These are phyloP conservation scores for Drosophila nebulosa DNA, from an alignment of 1,140 invertebrate species.

Conservation along the genomic window DNA sequence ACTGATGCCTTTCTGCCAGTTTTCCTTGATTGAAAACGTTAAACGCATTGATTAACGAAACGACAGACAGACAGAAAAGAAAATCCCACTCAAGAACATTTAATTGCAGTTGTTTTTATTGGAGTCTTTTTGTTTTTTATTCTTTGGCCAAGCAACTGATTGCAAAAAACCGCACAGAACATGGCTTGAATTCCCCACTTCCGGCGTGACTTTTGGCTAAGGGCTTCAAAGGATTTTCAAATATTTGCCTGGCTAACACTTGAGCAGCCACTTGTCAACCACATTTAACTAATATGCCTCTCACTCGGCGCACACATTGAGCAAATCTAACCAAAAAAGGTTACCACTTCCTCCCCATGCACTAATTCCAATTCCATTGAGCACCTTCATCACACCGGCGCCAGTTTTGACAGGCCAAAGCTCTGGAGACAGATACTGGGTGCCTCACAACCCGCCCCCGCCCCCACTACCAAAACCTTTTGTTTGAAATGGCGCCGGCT, in stretches of 20 bases:
- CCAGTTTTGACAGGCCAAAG: conserved; percentile 57
- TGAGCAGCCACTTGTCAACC: conserved; percentile 39
- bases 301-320: not conserved
- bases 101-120: conserved; percentile 73
- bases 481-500: conserved; percentile 39
- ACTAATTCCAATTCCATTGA: conserved; percentile 23
- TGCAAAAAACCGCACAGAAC: conserved; percentile 45
- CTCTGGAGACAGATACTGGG: conserved; percentile 20
- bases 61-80: conserved; percentile 3
- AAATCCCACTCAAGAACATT: conserved; percentile 46
- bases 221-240: conserved; percentile 23
- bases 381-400: conserved; percentile 63
- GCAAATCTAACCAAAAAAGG: not conserved
- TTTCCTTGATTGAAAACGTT: conserved; percentile 72
- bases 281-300: conserved; percentile 63
- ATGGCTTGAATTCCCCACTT: not conserved
- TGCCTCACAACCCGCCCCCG: not conserved
- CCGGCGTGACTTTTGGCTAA: not conserved
- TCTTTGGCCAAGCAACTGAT: conserved; percentile 42
- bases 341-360: not conserved
- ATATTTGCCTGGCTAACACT: conserved; percentile 58
- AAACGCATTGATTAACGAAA: conserved; percentile 73
- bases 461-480: conserved; percentile 16
- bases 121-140: conserved; percentile 43
- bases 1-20: conserved; percentile 56